Percentiles rank a stretch among this genome's conserved stretches.
These are phyloP conservation scores for Stigmatopora nigra DNA, from an alignment of 2,113 vertebrate genomes.

Conservation along the genomic window DNA sequence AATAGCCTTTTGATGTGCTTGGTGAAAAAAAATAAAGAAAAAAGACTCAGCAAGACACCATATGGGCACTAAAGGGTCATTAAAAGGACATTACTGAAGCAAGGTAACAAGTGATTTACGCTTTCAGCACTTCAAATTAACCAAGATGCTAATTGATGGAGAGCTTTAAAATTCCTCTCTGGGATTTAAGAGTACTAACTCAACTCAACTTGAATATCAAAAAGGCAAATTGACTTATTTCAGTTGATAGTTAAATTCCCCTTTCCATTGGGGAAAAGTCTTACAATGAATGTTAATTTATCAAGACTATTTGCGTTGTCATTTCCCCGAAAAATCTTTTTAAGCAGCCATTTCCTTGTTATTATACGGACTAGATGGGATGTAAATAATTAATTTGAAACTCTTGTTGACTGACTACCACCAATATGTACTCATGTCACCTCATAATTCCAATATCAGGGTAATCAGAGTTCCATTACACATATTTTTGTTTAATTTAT, in stretches of 20 bases:
- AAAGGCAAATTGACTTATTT: background rate
- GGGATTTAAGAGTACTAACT: background rate
- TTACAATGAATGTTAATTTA: too few relatives aligned
- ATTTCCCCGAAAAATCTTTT: too few relatives aligned
- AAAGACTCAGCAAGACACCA: slow-evolving; percentile 35
- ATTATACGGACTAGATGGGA: too few relatives aligned
- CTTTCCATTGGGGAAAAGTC: background rate
- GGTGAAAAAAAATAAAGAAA: slow-evolving; percentile 10
- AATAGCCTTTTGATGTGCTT: slow-evolving; percentile 7
- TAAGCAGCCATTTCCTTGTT: too few relatives aligned
- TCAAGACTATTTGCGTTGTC: too few relatives aligned
- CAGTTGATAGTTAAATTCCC: background rate
- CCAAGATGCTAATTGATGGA: background rate
- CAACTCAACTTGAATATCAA: background rate
- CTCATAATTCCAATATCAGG: background rate
- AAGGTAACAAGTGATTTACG: slow-evolving; percentile 13
- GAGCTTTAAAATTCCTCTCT: background rate
- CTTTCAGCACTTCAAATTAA: slow-evolving; percentile 23
- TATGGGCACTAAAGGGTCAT: slow-evolving; percentile 13
- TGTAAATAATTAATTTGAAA: too few relatives aligned
- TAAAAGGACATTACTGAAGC: slow-evolving; percentile 10
- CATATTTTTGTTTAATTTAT: slow-evolving; percentile 1
- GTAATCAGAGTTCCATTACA: background rate
- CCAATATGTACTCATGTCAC: slow-evolving; percentile 1
- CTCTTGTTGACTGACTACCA: background rate